Evolutionary conservation across 2,888 invertebrate genomes (phyloP), one percentile per base, ranked within the genome.

Genomic region (Torymus tubicola): DNA sequence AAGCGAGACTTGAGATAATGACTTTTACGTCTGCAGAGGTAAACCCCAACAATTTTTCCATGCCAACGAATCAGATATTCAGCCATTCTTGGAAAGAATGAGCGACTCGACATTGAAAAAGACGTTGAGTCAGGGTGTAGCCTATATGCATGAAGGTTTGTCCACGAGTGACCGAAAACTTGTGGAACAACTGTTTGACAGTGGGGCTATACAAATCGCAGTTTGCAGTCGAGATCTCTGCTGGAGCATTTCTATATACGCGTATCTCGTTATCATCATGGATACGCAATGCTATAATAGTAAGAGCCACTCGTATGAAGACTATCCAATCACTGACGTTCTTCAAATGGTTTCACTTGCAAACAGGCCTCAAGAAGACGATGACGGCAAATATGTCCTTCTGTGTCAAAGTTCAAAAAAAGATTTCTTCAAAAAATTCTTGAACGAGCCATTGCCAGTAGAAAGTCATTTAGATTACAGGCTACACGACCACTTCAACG

Each of bases 401-500:
- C 95, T 99, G 94, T 99, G 99, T 91, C 99, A 98, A 87, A 96
- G 95, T 75, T 98, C 98, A 12, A 99, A 99, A 91, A 99, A 99
- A 92, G 98, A 99, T 86, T 99, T 98, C 93, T 99, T 98, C 92
- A 98, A 98, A 89, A 99, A 99, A 91, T 97, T 99, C 90, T 92
- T 99, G 70, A 98, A 97, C 89, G 99, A 99, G 90, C 98, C 99
- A 0, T 91, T 99, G 78, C 99, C 99, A 0, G 95, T 99, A 0
- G 99, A 99, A 94, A 99, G 98, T 84, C 99, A 99, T 91, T 92
- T 99, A 85, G 99, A 99, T 92, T 99, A 99, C 88, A 94, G 98
- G 83, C 93, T 99, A 2, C 99, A 99, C 91, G 99, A 99, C 92
- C 99, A 99, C 91, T 98, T 99, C 91, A 99, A 99, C 92, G 99